Percentiles rank a stretch among this genome's conserved stretches.
phyloP scores from a whole-genome alignment of 1,140 invertebrate genomes.

The Euglossa dilemma region DNA sequence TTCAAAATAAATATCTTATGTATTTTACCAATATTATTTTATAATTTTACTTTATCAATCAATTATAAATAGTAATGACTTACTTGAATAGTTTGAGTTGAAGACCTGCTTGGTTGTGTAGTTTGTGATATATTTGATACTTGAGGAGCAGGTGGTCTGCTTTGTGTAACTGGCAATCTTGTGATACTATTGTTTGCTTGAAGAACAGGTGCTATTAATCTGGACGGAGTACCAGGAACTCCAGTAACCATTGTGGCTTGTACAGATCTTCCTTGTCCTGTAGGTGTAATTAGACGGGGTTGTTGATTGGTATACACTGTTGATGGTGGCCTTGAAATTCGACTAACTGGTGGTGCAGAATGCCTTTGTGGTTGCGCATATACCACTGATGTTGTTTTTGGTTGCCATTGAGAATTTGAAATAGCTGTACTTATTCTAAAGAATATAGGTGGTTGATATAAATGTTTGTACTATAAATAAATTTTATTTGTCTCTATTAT shows the following conservation, averaged over 20 bases:
- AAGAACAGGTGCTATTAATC: conserved; percentile 78
- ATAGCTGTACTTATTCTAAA: conserved; percentile 72
- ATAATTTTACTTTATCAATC: not conserved
- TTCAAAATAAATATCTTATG: conserved; percentile 21
- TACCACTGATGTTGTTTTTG: conserved; percentile 76
- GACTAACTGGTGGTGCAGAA: conserved; percentile 72
- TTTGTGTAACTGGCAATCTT: conserved; percentile 73
- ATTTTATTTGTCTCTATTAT: not conserved
- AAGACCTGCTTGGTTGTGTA: conserved; percentile 71
- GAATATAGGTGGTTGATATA: conserved; percentile 22
- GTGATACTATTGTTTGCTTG: conserved; percentile 75
- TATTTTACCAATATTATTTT: conserved; percentile 13
- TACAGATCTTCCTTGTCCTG: conserved; percentile 72
- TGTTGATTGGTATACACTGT: conserved; percentile 72
- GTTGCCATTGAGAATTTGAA: conserved; percentile 76
- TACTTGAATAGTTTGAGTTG: conserved; percentile 77
- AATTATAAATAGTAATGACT: not conserved
- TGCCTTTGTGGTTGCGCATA: conserved; percentile 78
- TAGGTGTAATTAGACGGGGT: conserved; percentile 68
- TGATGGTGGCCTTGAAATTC: conserved; percentile 72
- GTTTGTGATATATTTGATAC: conserved; percentile 70
- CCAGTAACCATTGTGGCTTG: conserved; percentile 78
- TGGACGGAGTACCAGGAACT: conserved; percentile 73
- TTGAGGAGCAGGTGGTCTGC: conserved; percentile 71
- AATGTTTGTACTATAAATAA: not conserved